A percentile compares a stretch with the other conserved stretches of the same genome.
Conservation (phyloP, 2,888 invertebrate genomes). For the Nephrotoma guestfalica region DNA sequence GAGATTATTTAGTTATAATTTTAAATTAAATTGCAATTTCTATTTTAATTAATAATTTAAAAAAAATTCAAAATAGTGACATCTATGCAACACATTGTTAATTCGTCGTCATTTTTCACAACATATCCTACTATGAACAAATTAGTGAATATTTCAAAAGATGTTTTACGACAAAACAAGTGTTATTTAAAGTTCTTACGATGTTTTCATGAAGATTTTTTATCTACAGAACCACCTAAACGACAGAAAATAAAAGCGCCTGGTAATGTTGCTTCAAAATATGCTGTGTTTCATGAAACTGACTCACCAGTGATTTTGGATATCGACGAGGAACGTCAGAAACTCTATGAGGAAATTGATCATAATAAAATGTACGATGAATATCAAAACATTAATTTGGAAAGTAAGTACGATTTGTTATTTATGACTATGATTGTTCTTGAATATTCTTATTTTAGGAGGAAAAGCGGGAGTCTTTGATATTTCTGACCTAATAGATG, state of each 20-base stretch:
- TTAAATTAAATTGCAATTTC: too few relatives aligned
- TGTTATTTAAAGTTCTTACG: background rate
- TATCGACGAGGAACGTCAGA: constrained; percentile 47
- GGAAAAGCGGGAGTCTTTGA: constrained; percentile 77
- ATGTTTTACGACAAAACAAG: background rate
- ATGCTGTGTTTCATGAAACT: constrained; percentile 53
- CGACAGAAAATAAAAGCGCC: constrained; percentile 21
- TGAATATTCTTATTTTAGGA: constrained; percentile 36
- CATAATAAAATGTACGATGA: constrained; percentile 40
- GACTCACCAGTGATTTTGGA: constrained; percentile 57
- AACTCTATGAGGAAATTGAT: constrained; percentile 23
- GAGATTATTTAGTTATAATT: too few relatives aligned
- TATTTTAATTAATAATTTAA: too few relatives aligned
- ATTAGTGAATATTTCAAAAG: background rate
- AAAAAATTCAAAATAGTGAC: too few relatives aligned
- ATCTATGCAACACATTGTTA: too few relatives aligned
- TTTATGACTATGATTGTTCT: background rate
- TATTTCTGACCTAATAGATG: constrained; percentile 65
- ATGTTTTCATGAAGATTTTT: constrained; percentile 8
- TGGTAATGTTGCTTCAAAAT: constrained; percentile 42
- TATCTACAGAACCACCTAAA: background rate
- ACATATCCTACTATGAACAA: background rate
- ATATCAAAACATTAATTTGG: constrained; percentile 31
- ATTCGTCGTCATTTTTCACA: background rate
- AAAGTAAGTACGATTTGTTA: constrained; percentile 35